Conservation (phyloP, 2,888 invertebrate genomes). For the Mactromeris polynyma region DNA sequence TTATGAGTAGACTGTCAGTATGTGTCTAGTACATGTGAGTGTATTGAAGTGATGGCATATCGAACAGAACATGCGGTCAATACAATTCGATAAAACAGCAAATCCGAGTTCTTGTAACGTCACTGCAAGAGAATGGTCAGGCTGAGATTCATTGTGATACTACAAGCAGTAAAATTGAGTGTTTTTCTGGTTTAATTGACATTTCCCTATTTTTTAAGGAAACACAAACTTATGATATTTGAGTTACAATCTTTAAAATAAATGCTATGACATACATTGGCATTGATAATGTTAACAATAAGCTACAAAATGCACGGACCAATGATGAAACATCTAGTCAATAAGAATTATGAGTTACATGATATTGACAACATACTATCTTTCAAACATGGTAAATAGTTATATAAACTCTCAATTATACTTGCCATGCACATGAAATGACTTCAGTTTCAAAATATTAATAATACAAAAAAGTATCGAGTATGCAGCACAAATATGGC, state of each 20-base stretch:
- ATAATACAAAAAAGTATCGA: neutral
- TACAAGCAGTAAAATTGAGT: too few species aligned
- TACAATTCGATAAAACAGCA: too few species aligned
- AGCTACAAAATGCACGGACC: neutral
- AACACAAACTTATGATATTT: neutral
- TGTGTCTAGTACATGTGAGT: too few species aligned
- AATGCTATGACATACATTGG: neutral
- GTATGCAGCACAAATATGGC: neutral
- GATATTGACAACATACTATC: too few species aligned
- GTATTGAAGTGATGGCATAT: too few species aligned
- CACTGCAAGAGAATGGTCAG: too few species aligned
- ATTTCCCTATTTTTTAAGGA: neutral
- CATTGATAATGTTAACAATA: neutral
- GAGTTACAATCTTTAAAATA: neutral
- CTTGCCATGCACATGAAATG: neutral
- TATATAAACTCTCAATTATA: neutral
- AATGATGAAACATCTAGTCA: neutral
- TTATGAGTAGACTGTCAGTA: too few species aligned
- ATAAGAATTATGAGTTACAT: too few species aligned
- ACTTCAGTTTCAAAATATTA: neutral
- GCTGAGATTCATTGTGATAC: too few species aligned
- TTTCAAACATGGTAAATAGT: neutral
- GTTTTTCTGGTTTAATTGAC: neutral
- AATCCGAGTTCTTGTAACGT: too few species aligned
- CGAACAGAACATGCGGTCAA: too few species aligned